Base-by-base conservation (phyloP, 2,888 invertebrate genomes). In the Ormyrus rosae region DNA sequence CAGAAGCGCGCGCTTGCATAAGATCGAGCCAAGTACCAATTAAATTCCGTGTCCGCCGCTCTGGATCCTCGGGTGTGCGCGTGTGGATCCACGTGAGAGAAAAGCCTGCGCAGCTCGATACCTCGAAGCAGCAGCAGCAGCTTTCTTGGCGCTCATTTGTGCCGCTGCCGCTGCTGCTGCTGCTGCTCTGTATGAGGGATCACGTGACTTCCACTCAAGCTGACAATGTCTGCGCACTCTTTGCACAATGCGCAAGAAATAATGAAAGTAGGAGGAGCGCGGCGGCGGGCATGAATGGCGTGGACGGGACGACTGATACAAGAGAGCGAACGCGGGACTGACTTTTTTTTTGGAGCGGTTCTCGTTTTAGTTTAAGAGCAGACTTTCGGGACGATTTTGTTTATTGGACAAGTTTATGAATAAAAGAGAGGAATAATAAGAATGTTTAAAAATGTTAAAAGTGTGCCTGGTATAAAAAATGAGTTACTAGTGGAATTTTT, bases 21-120 rank as follows among this genome's bases (percentile, higher is more conserved):
- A 63, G 63, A 72, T 34, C 11, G 58, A 13, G 11, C 50, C 64
- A 67, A 78, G 67, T 68, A 48, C 48, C 67, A 60, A 72, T 78
- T 68, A 74, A 78, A 78, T 68, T 78, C n/a, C 69, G 45, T 6
- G 50, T 56, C 56, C 9, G 19, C 19, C 19, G 19, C 19, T 19
- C 19, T 19, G 19, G 2, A n/a, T 45, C 3, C 53, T 3, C 55
- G 53, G 11, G 55, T 45, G 60, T 45, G 13, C 34, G 45, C 48
- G 60, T 51, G 61, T 6, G 63, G 34, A 63, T 10, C 56, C 63
- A 55, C 63, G 19, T 19, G 19, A 19, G 19, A 72, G 8, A 5
- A 48, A 13, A 13, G 46, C n/a, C 10, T 45, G 48, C n/a, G 13
- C 56, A 48, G 11, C 19, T 68, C 34, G 13, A 73, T 73, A 48